phyloP scores from a whole-genome alignment of 2,797 vertebrate genomes.

The Spea hammondii region DNA sequence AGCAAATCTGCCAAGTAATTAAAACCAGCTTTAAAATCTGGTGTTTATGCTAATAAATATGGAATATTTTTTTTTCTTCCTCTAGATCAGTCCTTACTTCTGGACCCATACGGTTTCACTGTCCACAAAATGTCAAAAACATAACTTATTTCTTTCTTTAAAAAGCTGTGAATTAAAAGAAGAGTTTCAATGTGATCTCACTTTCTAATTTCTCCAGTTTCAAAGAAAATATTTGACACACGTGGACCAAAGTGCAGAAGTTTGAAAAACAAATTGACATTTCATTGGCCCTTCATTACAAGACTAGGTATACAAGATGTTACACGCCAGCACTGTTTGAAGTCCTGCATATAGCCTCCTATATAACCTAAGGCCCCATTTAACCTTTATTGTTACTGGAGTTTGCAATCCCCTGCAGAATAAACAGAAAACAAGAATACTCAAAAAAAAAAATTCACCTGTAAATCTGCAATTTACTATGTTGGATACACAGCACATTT shows the following conservation, averaged over 20 bases:
- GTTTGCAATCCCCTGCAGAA: not conserved
- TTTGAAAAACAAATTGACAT: slow-evolving; percentile 16
- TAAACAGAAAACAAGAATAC: not conserved
- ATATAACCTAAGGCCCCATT: slow-evolving; percentile 9
- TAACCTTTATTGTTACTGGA: slow-evolving; percentile 9
- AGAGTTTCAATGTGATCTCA: not conserved
- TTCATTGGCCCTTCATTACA: slow-evolving; percentile 11
- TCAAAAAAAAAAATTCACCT: not conserved
- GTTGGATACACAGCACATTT: too few species aligned
- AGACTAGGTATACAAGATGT: slow-evolving; percentile 16
- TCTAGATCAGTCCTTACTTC: slow-evolving; percentile 15
- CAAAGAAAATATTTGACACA: slow-evolving; percentile 6
- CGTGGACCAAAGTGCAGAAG: slow-evolving; percentile 10
- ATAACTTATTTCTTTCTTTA: slow-evolving; percentile 3
- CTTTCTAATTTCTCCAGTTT: not conserved
- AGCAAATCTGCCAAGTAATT: slow-evolving; percentile 28
- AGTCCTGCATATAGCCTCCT: not conserved
- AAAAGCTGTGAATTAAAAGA: slow-evolving; percentile 11
- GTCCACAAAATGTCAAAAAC: slow-evolving; percentile 12
- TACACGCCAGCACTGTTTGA: not conserved
- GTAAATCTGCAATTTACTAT: not conserved
- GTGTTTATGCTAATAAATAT: slow-evolving; percentile 30
- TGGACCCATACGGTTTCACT: slow-evolving; percentile 2
- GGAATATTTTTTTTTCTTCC: slow-evolving; percentile 25
- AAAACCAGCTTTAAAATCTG: slow-evolving; percentile 19